Conservation (phyloP, 2,797 vertebrate genomes). For the Pipistrellus pipistrellus region DNA sequence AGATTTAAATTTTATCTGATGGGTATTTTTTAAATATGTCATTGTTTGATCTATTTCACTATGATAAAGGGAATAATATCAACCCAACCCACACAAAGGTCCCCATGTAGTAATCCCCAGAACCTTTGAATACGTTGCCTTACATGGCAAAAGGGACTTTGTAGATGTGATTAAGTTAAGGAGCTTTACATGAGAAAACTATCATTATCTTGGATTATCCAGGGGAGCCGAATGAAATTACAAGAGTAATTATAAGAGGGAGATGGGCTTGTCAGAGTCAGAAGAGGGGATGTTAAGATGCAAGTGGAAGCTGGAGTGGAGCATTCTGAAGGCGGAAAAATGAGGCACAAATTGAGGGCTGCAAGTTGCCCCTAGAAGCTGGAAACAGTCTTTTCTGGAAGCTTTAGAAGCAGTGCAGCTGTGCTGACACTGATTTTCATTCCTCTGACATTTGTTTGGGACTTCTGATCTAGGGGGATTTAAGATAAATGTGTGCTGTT, state of each 20-base stretch:
- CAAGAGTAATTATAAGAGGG: not conserved
- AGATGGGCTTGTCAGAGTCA: not conserved
- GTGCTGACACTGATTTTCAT: not conserved
- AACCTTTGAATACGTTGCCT: not conserved
- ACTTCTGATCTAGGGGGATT: constrained; percentile 15
- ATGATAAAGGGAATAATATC: not conserved
- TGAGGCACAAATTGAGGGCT: not conserved
- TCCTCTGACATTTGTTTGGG: not conserved
- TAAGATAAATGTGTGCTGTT: not conserved
- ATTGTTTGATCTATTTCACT: constrained; percentile 16
- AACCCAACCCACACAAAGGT: not conserved
- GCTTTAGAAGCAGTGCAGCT: not conserved
- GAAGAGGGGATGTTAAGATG: no score
- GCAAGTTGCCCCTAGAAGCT: not conserved
- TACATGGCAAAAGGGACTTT: not conserved
- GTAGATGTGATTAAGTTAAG: not conserved
- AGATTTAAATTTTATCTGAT: not conserved
- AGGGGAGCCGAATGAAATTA: not conserved
- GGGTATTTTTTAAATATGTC: not conserved
- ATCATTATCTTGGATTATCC: not conserved
- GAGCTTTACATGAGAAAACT: not conserved
- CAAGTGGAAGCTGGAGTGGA: not conserved
- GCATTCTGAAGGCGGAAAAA: not conserved
- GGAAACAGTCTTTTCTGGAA: not conserved
- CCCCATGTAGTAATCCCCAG: not conserved